Evolutionary conservation across 2,888 invertebrate genomes (phyloP).

Genomic region (Cenopis cana): DNA sequence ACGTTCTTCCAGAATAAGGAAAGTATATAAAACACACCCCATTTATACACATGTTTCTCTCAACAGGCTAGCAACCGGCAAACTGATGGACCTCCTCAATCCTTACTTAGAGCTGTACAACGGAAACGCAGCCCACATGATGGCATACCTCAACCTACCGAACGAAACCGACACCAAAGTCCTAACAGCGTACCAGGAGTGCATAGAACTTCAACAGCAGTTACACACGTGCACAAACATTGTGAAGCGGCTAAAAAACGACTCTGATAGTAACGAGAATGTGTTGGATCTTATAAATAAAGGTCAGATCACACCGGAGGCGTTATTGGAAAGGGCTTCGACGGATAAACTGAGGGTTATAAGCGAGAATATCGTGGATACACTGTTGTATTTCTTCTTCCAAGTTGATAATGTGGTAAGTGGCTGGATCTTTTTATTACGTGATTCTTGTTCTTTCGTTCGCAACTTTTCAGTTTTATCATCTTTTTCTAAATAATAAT

Average conservation of each 20-base stretch:
- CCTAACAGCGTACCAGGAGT: conserved; percentile 87
- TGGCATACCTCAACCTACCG: conserved; percentile 90
- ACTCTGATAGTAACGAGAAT: conserved; percentile 69
- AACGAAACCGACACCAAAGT: conserved; percentile 86
- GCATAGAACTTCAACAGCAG: conserved; percentile 95
- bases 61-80: conserved; percentile 93
- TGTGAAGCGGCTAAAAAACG: conserved; percentile 89
- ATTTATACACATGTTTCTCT: conserved; percentile 55
- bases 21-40: neutral
- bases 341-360: conserved; percentile 94
- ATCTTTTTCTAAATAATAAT: neutral
- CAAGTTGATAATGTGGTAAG: conserved; percentile 75
- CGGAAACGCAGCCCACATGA: conserved; percentile 92
- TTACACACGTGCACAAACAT: conserved; percentile 93
- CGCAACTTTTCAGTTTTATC: too few relatives aligned
- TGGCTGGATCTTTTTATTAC: conserved; percentile 30
- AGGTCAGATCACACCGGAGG: conserved; percentile 69
- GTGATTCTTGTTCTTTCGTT: neutral
- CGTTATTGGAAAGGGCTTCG: conserved; percentile 86
- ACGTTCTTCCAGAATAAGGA: too few relatives aligned
- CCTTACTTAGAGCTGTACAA: conserved; percentile 92
- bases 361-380: conserved; percentile 92
- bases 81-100: conserved; percentile 91
- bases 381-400: conserved; percentile 89
- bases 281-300: conserved; percentile 65